A percentile compares a stretch with the other conserved stretches of the same genome.
These are phyloP conservation scores for Littorina saxatilis DNA, from an alignment of 1,140 invertebrate genomes.

Conservation along the genomic window DNA sequence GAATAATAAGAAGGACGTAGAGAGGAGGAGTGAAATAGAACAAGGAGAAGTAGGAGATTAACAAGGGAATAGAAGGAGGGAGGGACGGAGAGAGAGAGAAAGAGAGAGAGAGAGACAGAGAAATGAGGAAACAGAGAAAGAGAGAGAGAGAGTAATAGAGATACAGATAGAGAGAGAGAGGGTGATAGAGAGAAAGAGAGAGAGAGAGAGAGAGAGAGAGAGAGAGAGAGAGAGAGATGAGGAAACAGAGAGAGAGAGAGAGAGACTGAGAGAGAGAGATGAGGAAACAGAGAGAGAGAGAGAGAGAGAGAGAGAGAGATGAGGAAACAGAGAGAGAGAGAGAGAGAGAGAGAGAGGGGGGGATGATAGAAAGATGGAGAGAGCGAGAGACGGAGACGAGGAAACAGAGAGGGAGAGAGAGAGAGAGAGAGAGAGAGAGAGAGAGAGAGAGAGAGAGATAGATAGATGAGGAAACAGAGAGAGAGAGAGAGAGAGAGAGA, in stretches of 20 bases:
- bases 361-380: not conserved
- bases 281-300: not conserved
- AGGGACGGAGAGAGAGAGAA: too few relatives aligned
- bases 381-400: not conserved
- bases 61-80: too few relatives aligned
- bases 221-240: not conserved
- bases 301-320: not conserved
- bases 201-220: not conserved
- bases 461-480: too few relatives aligned
- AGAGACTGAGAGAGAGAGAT: not conserved
- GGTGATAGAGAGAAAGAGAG: not conserved
- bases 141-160: too few relatives aligned
- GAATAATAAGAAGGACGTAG: too few relatives aligned
- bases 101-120: too few relatives aligned
- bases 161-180: too few relatives aligned
- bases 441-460: too few relatives aligned
- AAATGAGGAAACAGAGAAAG: too few relatives aligned
- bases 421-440: constrained; percentile 5
- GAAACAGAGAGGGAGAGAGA: constrained; percentile 9
- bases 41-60: too few relatives aligned
- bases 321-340: not conserved
- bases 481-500: too few relatives aligned
- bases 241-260: not conserved
- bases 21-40: too few relatives aligned
- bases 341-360: not conserved